Evolutionary conservation across 2,797 vertebrate species (phyloP).

Genomic region (Lacerta bilineata): DNA sequence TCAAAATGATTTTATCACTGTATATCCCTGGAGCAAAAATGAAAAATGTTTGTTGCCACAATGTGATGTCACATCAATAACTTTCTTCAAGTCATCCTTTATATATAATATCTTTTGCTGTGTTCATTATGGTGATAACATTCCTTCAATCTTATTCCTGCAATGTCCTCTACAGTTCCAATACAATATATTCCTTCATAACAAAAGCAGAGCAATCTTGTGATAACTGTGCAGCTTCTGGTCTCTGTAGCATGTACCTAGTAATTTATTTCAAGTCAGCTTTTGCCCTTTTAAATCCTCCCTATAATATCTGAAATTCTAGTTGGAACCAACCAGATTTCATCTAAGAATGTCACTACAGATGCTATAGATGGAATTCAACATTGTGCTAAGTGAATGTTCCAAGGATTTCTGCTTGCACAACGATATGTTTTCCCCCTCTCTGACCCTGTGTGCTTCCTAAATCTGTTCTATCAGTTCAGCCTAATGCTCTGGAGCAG

Average conservation of each 20-base stretch:
- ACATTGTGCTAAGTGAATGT: too few relatives aligned
- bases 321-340: neutral
- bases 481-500: too few relatives aligned
- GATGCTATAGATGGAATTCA: neutral
- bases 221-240: neutral
- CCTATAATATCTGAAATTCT: neutral
- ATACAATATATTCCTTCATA: neutral
- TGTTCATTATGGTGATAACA: slow-evolving; percentile 14
- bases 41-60: neutral
- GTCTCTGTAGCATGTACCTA: neutral
- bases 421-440: too few relatives aligned
- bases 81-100: neutral
- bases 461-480: too few relatives aligned
- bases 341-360: neutral
- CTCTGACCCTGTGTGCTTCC: too few relatives aligned
- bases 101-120: neutral
- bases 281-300: neutral
- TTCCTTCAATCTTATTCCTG: slow-evolving; percentile 3
- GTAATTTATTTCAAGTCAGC: neutral
- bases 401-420: too few relatives aligned
- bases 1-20: slow-evolving; percentile 24
- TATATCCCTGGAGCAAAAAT: neutral
- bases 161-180: neutral
- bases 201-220: neutral
- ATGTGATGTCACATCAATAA: neutral